These are phyloP conservation scores for Valencia hispanica DNA, from an alignment of 2,797 vertebrate genomes.

Conservation along the genomic window DNA sequence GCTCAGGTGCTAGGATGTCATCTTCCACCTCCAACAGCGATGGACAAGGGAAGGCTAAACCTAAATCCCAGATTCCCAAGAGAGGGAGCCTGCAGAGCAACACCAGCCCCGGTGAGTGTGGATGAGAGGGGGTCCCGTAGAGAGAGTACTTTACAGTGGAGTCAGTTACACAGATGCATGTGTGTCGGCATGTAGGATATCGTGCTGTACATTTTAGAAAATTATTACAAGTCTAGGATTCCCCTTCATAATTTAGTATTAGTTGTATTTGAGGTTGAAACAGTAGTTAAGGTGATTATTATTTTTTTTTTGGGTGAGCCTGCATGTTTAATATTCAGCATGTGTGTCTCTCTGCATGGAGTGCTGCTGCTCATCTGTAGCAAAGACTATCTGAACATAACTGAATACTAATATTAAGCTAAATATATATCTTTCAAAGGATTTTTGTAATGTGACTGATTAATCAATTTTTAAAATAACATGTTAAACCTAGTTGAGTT, in stretches of 20 bases:
- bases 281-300: constrained; percentile 4
- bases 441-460: not conserved
- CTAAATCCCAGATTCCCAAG: constrained; percentile 83
- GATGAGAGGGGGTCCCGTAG: constrained; percentile 26
- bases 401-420: not conserved
- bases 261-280: not conserved
- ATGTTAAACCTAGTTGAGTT: not conserved
- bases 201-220: constrained; percentile 3
- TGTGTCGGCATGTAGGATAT: constrained; percentile 26
- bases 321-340: constrained; percentile 9
- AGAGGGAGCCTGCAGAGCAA: constrained; percentile 85
- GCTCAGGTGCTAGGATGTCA: constrained; percentile 71
- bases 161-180: constrained; percentile 18
- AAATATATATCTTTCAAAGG: not conserved
- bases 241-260: constrained; percentile 2
- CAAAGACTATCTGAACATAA: constrained; percentile 1
- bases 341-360: constrained; percentile 1
- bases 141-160: constrained; percentile 12
- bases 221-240: not conserved
- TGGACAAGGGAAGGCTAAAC: constrained; percentile 69
- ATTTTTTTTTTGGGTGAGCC: constrained; percentile 10
- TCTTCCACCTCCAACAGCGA: constrained; percentile 48
- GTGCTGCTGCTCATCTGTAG: not conserved
- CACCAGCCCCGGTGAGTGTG: constrained; percentile 85
- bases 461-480: not conserved